Evolutionary conservation across 2,113 vertebrate genomes (phyloP).

Genomic region (Lepisosteus oculatus): DNA sequence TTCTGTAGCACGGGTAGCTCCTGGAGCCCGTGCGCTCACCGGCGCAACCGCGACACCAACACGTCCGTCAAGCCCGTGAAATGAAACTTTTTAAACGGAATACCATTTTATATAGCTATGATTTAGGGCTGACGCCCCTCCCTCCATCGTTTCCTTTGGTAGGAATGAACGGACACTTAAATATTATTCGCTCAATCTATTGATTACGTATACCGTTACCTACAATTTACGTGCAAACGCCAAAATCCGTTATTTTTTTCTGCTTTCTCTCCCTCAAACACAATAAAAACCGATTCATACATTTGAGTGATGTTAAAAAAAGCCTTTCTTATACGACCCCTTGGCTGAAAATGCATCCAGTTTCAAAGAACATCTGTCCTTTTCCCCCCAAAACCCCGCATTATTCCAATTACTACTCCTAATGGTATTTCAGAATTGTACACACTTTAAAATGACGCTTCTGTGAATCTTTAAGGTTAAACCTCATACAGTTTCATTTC

Average conservation of each 20-base stretch:
- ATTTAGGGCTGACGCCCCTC: slow-evolving; percentile 27
- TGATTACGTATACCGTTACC: slow-evolving; percentile 14
- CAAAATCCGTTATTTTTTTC: not conserved
- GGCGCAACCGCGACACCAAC: not conserved
- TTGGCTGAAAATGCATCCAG: too few relatives aligned
- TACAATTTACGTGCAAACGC: not conserved
- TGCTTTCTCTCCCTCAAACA: not conserved
- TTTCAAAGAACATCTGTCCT: too few relatives aligned
- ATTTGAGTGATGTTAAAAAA: too few relatives aligned
- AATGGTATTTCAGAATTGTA: too few relatives aligned
- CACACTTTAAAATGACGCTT: too few relatives aligned
- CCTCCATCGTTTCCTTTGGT: slow-evolving; percentile 22
- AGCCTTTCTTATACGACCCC: too few relatives aligned
- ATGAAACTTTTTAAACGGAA: slow-evolving; percentile 23
- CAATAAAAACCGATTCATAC: too few relatives aligned
- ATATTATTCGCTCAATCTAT: slow-evolving; percentile 25
- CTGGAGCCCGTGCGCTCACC: not conserved
- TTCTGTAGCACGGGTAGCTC: too few relatives aligned
- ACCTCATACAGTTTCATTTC: too few relatives aligned
- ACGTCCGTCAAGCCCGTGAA: not conserved
- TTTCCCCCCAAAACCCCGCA: too few relatives aligned
- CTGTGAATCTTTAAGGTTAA: too few relatives aligned
- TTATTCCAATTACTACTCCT: too few relatives aligned
- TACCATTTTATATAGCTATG: slow-evolving; percentile 30
- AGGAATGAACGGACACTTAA: slow-evolving; percentile 14